phyloP scores from a whole-genome alignment of 2,113 vertebrate species.

The Erythrocercus mccallii region DNA sequence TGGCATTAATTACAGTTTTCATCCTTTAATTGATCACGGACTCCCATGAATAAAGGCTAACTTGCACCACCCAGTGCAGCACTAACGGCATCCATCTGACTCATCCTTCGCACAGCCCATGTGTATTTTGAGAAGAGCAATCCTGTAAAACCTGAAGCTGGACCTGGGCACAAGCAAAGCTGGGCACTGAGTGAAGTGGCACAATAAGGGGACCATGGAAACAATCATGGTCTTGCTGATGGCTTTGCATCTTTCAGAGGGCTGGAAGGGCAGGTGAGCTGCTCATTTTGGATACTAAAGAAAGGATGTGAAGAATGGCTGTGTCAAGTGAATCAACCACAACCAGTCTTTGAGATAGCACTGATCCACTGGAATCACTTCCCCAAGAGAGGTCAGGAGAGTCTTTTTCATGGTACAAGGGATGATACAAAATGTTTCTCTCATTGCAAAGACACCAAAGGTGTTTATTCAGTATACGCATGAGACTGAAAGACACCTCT shows the following conservation, averaged over 20 bases:
- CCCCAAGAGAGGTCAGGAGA: background rate
- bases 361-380: background rate
- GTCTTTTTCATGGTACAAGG: background rate
- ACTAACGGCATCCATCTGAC: background rate
- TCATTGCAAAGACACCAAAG: background rate
- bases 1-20: slow-evolving; percentile 38
- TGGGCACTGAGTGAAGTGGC: background rate
- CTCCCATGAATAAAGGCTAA: background rate
- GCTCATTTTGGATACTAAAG: background rate
- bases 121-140: background rate
- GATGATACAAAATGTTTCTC: background rate
- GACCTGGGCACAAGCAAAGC: background rate
- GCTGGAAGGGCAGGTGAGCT: background rate
- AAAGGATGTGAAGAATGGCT: background rate
- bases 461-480: background rate
- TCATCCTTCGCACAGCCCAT: background rate
- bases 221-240: background rate
- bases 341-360: background rate
- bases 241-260: background rate
- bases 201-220: background rate
- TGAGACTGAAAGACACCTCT: background rate
- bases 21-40: slow-evolving; percentile 14
- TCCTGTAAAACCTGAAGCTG: background rate
- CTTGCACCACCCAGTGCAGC: background rate
- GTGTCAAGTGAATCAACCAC: background rate